Conservation (phyloP, 2,888 invertebrate species). For the Augiades crinisus region DNA sequence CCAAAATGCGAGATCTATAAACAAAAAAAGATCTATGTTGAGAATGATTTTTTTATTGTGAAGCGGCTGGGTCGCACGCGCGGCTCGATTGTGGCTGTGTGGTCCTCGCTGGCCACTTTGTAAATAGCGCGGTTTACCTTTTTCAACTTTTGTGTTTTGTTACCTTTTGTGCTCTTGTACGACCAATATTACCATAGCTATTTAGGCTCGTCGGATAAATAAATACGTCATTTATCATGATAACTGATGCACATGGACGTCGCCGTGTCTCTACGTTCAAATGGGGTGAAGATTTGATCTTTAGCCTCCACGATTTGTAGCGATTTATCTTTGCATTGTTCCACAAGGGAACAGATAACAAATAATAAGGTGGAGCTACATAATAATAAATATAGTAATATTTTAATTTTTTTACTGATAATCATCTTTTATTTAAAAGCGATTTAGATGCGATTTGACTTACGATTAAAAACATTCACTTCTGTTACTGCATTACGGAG, state of each 20-base stretch:
- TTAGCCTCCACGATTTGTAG: constrained; percentile 59
- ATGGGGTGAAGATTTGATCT: constrained; percentile 71
- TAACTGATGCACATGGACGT: constrained; percentile 75
- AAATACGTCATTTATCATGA: constrained; percentile 81
- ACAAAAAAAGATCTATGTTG: constrained; percentile 76
- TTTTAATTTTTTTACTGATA: neutral
- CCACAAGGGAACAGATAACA: constrained; percentile 31
- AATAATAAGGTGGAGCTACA: constrained; percentile 9
- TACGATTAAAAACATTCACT: too few species aligned
- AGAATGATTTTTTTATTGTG: constrained; percentile 69
- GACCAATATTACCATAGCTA: constrained; percentile 82
- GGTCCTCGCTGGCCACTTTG: constrained; percentile 81
- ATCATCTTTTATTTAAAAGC: neutral
- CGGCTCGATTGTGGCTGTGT: constrained; percentile 80
- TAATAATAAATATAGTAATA: constrained; percentile 1
- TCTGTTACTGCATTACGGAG: too few species aligned
- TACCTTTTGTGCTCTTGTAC: constrained; percentile 82
- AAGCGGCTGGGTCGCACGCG: constrained; percentile 76
- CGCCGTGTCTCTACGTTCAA: constrained; percentile 57
- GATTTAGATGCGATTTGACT: too few species aligned
- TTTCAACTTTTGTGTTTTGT: constrained; percentile 82
- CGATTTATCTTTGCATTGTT: constrained; percentile 67
- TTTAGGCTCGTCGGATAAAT: constrained; percentile 81
- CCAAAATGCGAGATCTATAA: constrained; percentile 79
- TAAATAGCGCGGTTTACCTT: constrained; percentile 82